These are phyloP conservation scores for Artemia sp. DNA, from an alignment of 2,888 invertebrate genomes.

Conservation along the genomic window DNA sequence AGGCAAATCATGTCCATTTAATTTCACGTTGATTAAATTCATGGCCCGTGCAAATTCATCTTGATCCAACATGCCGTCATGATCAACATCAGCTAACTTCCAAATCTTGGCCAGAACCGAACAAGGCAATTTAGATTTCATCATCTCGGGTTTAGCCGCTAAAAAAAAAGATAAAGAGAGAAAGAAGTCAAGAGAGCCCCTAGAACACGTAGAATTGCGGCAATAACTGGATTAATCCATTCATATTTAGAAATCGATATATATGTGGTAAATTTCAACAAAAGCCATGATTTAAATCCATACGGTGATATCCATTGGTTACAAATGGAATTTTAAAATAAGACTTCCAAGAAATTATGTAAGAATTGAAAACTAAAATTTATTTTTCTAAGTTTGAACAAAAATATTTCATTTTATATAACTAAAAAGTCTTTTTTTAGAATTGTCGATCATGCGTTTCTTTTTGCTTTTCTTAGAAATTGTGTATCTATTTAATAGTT, in stretches of 20 bases:
- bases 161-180: constrained; percentile 30
- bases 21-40: constrained; percentile 82
- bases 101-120: constrained; percentile 91
- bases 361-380: too few species aligned
- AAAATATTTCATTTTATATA: background rate
- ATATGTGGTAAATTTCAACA: too few species aligned
- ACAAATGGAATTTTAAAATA: too few species aligned
- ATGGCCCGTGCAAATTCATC: constrained; percentile 97
- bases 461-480: too few species aligned
- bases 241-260: too few species aligned
- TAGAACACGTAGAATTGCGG: background rate
- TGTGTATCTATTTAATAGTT: too few species aligned
- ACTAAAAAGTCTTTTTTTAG: too few species aligned
- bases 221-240: constrained; percentile 11
- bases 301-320: too few species aligned
- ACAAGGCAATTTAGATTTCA: constrained; percentile 94
- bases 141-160: constrained; percentile 88
- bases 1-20: constrained; percentile 82
- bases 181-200: background rate
- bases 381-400: too few species aligned
- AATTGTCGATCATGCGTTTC: too few species aligned
- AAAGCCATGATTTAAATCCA: too few species aligned
- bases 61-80: constrained; percentile 82
- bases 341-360: too few species aligned
- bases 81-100: constrained; percentile 92